phyloP scores from a whole-genome alignment of 30 jellyfish, hydroid and myxozoan species.

The Pelagia noctiluca region DNA sequence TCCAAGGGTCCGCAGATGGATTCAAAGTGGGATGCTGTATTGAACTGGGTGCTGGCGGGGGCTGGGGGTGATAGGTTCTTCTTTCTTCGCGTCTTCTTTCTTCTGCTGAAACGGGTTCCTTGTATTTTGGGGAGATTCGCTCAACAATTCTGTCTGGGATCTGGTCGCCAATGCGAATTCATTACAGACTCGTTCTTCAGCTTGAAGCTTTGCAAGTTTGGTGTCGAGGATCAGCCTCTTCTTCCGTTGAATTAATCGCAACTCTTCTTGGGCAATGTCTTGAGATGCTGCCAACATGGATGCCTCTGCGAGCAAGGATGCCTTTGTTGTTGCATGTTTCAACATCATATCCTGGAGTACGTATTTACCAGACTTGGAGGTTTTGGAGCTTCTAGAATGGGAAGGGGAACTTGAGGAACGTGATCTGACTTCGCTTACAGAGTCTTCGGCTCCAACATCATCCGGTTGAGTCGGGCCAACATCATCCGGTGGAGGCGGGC shows the following conservation, averaged over 20 bases:
- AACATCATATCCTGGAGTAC: conserved; percentile 43
- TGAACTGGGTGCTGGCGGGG: neutral
- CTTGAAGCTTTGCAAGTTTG: conserved; percentile 16
- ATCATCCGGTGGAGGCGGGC: too few relatives aligned
- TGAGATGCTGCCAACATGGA: conserved; percentile 23
- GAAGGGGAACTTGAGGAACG: conserved; percentile 14
- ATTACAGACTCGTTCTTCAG: conserved; percentile 16
- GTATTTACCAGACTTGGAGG: conserved; percentile 34
- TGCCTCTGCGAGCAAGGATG: conserved; percentile 56
- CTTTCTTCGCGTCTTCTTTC: conserved; percentile 6
- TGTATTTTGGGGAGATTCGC: conserved; percentile 11
- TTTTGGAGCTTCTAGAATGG: conserved; percentile 20
- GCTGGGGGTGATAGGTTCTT: neutral
- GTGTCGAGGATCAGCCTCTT: conserved; percentile 47
- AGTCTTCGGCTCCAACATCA: conserved; percentile 36
- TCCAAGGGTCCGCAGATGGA: too few relatives aligned
- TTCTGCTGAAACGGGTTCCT: conserved; percentile 26
- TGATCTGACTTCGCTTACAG: conserved; percentile 40
- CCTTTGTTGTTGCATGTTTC: conserved; percentile 40
- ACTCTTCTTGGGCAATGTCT: conserved; percentile 30
- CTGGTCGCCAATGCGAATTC: conserved; percentile 28
- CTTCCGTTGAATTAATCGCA: conserved; percentile 34
- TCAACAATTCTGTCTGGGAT: conserved; percentile 6
- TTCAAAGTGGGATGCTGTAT: too few relatives aligned
- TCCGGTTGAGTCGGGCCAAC: too few relatives aligned